These are phyloP conservation scores for Thomomys bottae DNA, from an alignment of 2,113 vertebrate species.

Conservation along the genomic window DNA sequence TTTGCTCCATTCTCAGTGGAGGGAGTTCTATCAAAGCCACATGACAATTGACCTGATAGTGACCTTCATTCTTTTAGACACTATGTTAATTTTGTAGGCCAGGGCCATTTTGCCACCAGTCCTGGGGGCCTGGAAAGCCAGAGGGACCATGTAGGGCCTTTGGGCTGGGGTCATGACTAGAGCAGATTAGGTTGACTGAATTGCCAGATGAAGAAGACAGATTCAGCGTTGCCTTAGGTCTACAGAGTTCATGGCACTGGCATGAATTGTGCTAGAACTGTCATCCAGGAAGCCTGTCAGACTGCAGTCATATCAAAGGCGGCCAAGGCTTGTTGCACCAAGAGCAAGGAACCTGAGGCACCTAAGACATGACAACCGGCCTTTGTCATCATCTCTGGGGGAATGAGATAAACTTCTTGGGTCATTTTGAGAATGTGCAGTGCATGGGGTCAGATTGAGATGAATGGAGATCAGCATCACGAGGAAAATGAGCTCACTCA, in stretches of 20 bases:
- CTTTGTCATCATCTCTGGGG: not conserved
- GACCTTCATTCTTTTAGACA: no score
- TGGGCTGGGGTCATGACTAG: no score
- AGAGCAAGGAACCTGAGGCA: not conserved
- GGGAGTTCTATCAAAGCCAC: no score
- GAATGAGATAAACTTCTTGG: not conserved
- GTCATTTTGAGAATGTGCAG: not conserved
- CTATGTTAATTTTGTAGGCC: no score
- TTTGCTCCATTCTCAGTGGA: no score
- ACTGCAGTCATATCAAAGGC: not conserved
- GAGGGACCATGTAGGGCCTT: no score
- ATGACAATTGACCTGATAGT: no score
- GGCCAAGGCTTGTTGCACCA: not conserved
- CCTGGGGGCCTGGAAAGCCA: no score
- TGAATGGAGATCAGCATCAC: not conserved
- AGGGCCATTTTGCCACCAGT: no score
- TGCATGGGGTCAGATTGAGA: not conserved
- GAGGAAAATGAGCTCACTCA: not conserved
- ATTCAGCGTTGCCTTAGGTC: not conserved
- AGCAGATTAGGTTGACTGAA: not conserved
- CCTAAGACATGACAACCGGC: not conserved
- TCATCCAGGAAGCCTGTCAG: not conserved
- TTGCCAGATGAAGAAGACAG: not conserved
- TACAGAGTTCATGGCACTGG: not conserved
- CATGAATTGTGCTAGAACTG: not conserved